Conservation (phyloP, 2,888 invertebrate species). For the Mesorhabditis belari region DNA sequence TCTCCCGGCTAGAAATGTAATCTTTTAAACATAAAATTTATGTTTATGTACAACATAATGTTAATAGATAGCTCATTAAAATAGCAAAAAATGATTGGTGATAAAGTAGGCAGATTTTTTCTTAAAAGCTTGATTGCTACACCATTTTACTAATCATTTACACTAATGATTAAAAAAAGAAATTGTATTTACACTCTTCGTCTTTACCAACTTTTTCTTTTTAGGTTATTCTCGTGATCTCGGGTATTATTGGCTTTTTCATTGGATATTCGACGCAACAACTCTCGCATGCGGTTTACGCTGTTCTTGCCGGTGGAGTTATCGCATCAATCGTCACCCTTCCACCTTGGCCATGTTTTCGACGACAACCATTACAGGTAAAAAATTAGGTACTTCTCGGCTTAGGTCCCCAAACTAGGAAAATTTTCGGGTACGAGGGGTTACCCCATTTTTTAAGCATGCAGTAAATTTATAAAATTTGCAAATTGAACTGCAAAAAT, state of each 20-base stretch:
- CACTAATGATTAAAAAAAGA: background rate
- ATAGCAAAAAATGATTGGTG: background rate
- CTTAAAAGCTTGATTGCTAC: background rate
- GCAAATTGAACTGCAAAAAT: no score
- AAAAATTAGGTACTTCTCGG: constrained; percentile 7
- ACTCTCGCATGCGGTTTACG: constrained; percentile 30
- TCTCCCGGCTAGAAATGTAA: no score
- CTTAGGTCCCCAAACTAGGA: background rate
- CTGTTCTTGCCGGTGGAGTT: constrained; percentile 31
- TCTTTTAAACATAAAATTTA: background rate
- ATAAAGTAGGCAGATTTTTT: background rate
- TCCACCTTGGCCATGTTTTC: constrained; percentile 49
- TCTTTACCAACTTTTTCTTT: constrained; percentile 1
- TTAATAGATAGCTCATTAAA: background rate
- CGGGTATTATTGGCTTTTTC: constrained; percentile 45
- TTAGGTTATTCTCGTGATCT: constrained; percentile 40
- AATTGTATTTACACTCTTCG: background rate
- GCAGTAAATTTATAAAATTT: no score
- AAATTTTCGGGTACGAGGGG: no score
- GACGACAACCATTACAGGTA: constrained; percentile 36
- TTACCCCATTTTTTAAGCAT: no score
- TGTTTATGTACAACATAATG: no score
- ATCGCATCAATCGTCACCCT: constrained; percentile 42
- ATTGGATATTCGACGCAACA: constrained; percentile 43
- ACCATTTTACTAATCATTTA: background rate